Percentiles rank a stretch among this genome's conserved stretches.
These are phyloP conservation scores for Periophthalmodon schlosseri DNA, from an alignment of 2,113 vertebrate genomes.

Conservation along the genomic window DNA sequence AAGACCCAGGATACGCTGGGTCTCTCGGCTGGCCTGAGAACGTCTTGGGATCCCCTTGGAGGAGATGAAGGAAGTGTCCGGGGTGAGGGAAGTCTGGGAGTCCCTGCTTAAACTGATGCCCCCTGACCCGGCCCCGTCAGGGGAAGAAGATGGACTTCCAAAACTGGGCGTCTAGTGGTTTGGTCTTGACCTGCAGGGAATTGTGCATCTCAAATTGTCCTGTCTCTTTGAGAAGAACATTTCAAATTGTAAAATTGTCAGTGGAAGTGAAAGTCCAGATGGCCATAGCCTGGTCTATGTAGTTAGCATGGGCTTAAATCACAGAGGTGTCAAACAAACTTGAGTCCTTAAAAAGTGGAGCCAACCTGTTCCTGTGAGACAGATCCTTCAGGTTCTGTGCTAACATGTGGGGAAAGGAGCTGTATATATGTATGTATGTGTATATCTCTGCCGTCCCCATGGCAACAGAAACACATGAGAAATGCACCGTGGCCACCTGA, in stretches of 20 bases:
- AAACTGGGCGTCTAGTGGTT: not conserved
- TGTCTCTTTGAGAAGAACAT: no score
- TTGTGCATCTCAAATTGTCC: not conserved
- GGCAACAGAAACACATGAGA: constrained; percentile 49
- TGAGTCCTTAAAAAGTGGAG: not conserved
- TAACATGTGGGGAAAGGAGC: constrained; percentile 16
- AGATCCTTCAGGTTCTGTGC: not conserved
- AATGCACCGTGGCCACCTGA: constrained; percentile 30
- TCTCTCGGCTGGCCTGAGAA: no score
- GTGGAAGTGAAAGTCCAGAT: not conserved
- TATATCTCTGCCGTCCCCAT: constrained; percentile 40
- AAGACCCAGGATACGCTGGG: no score
- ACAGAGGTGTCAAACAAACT: constrained; percentile 3
- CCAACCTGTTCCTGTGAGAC: not conserved
- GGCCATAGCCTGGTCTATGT: not conserved
- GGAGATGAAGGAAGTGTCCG: no score
- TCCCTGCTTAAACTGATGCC: no score
- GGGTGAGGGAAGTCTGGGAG: no score
- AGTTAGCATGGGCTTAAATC: not conserved
- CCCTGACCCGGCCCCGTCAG: no score
- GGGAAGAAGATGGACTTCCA: no score
- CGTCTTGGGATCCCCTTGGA: no score
- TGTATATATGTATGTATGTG: no score
- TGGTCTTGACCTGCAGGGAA: not conserved
- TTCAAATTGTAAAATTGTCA: not conserved